These are phyloP conservation scores for Tipula confusa DNA, from an alignment of 2,888 invertebrate genomes.

Conservation along the genomic window DNA sequence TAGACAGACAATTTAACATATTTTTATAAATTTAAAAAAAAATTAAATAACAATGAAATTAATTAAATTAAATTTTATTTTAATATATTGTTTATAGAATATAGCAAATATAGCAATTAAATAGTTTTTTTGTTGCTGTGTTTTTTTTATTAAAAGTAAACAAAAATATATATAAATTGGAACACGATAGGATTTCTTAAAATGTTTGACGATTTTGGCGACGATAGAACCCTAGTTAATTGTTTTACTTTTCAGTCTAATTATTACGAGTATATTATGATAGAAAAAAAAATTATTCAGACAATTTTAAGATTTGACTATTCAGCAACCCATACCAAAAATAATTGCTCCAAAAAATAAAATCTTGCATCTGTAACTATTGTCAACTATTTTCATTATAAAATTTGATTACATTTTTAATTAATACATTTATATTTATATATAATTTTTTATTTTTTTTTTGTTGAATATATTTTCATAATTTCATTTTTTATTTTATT, in stretches of 20 bases:
- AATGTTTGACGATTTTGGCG: background rate
- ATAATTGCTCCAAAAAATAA: background rate
- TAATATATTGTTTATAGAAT: background rate
- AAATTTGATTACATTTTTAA: constrained; percentile 9
- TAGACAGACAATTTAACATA: no score
- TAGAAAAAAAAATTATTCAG: background rate
- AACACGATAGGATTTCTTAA: background rate
- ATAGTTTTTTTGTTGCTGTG: background rate
- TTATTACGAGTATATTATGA: background rate
- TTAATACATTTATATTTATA: constrained; percentile 9
- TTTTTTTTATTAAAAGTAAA: background rate
- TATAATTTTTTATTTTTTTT: background rate
- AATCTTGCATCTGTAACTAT: background rate
- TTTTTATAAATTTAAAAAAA: no score
- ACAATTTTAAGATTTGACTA: background rate
- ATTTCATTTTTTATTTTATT: background rate
- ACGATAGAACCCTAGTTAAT: background rate
- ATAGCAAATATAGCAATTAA: background rate
- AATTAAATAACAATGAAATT: constrained; percentile 21
- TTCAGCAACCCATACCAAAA: background rate
- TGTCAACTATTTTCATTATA: background rate
- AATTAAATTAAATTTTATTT: background rate
- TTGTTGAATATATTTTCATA: background rate
- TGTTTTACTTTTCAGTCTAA: background rate
- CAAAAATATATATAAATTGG: background rate